Base-by-base conservation (phyloP, 2,888 invertebrate genomes). In the Keiferia lycopersicella region DNA sequence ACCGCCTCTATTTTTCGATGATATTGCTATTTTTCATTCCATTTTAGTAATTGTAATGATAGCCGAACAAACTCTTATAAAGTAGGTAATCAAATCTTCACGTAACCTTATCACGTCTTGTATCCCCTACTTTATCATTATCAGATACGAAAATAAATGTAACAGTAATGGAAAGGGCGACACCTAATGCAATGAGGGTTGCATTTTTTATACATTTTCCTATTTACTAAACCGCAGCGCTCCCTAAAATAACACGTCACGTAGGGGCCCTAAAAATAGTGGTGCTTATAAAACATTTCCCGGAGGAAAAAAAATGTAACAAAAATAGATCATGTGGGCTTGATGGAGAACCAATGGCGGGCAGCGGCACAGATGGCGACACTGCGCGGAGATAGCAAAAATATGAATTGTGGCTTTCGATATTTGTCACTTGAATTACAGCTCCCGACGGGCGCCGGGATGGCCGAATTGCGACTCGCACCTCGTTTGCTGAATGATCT, bases 381-480 rank as follows among this genome's bases (percentile, higher is more conserved):
- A 77, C 81, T 81, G 81, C 83, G 87, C 87, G 75, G 82, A 88
- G 91, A 91, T 91, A 91, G 91, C 90, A 88, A 79, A 91, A 90
- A 91, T 90, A 90, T 91, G 90, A 91, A 87, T 86, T 91, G 90
- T 87, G 81, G 86, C 87, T 77, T 88, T 88, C 91, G 92, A 92
- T 92, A 92, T 92, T 92, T 92, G 92, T 92, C 92, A 92, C 88
- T 88, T 90, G 91, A 92, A 86, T 90, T 91, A 91, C 85, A 85
- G 87, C 87, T 85, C 92, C 90, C 91, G 82, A 75, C 82, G 88
- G 91, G 65, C 74, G 75, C 81, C 81, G 80, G 80, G 81, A 80
- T 81, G 83, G 78, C 75, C 78, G 79, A 80, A 81, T 82, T 81
- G 82, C 78, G 74, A 81, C 81, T 88, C 83, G 80, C 88, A 89